Evolutionary conservation across 2,113 vertebrate species (phyloP).

Genomic region (Dinomys branickii): DNA sequence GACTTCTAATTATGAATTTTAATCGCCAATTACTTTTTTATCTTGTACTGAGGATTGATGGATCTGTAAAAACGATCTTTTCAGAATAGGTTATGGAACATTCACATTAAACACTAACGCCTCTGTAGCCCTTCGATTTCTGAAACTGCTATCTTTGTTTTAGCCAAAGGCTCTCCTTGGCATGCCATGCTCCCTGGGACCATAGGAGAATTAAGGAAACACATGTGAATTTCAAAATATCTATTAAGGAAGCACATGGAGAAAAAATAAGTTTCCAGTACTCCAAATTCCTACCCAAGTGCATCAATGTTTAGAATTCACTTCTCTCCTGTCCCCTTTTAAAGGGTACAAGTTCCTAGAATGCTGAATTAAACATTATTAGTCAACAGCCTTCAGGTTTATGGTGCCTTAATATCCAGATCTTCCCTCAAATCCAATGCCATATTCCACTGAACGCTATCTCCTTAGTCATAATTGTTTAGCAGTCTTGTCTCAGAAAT

Average conservation of each 20-base stretch:
- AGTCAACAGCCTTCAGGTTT: neutral
- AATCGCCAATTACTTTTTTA: conserved; percentile 46
- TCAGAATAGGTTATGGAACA: conserved; percentile 56
- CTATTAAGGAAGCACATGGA: conserved; percentile 12
- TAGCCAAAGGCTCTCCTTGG: conserved; percentile 49
- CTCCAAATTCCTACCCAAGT: neutral
- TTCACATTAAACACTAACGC: conserved; percentile 57
- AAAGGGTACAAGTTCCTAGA: neutral
- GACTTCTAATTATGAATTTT: conserved; percentile 60
- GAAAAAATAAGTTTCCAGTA: neutral
- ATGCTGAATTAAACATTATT: neutral
- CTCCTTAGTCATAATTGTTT: neutral
- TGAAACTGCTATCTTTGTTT: conserved; percentile 44
- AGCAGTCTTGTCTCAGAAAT: conserved; percentile 4
- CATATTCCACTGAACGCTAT: neutral
- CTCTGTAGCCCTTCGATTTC: conserved; percentile 51
- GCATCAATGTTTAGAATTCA: neutral
- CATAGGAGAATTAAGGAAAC: neutral
- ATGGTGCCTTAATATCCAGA: neutral
- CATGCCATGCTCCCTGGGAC: conserved; percentile 39
- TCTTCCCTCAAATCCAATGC: neutral
- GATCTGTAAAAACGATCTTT: conserved; percentile 56
- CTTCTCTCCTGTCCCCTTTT: neutral
- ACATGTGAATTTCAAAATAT: neutral
- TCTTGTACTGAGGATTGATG: conserved; percentile 36